Conservation (phyloP, 2,113 vertebrate species). For the Corythornis vintsioides region DNA sequence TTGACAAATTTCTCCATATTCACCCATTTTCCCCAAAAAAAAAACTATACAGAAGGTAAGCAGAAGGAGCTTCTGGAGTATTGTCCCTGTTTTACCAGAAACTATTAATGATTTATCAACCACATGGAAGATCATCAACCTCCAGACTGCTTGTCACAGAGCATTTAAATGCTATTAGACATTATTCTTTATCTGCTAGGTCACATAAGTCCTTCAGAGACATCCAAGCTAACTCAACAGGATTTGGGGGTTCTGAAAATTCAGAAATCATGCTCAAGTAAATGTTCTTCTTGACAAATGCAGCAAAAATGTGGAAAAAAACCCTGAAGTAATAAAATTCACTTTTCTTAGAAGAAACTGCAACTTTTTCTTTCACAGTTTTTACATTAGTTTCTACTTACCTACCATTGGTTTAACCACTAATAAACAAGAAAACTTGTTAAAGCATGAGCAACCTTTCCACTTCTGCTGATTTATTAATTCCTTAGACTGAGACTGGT, state of each 20-base stretch:
- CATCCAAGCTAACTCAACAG: background rate
- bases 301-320: background rate
- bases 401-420: background rate
- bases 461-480: background rate
- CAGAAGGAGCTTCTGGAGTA: background rate
- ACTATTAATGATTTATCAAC: background rate
- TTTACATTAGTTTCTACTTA: background rate
- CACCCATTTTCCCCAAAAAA: background rate
- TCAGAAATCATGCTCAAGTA: background rate
- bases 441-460: background rate
- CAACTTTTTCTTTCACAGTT: background rate
- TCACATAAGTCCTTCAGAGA: background rate
- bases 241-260: background rate
- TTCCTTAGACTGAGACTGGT: background rate
- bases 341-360: background rate
- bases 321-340: background rate
- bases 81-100: background rate
- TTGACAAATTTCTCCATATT: background rate
- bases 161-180: background rate
- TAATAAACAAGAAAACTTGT: background rate
- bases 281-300: background rate
- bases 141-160: background rate
- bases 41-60: background rate
- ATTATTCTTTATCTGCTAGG: background rate
- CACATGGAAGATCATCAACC: background rate